phyloP scores from a whole-genome alignment of 2,888 invertebrate species.

The Leucophora obtusa region DNA sequence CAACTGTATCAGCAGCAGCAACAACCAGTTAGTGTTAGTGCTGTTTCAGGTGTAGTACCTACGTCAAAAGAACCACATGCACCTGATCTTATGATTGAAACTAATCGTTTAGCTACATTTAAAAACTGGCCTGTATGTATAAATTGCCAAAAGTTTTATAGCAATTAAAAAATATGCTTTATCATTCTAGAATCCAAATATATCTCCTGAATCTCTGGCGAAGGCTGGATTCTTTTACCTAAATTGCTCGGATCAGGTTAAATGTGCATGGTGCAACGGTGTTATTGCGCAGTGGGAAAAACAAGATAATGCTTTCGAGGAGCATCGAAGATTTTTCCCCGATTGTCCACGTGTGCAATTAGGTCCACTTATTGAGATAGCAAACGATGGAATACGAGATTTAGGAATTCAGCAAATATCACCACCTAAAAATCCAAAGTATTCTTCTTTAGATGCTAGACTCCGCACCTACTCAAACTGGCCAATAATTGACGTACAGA shows the following conservation, averaged over 20 bases:
- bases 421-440: conserved; percentile 84
- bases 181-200: conserved; percentile 75
- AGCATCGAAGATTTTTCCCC: conserved; percentile 89
- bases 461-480: conserved; percentile 86
- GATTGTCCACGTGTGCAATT: conserved; percentile 82
- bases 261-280: conserved; percentile 89
- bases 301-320: conserved; percentile 88
- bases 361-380: conserved; percentile 78
- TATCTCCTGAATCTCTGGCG: conserved; percentile 86
- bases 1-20: neutral
- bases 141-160: neutral
- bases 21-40: neutral
- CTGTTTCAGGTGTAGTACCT: neutral
- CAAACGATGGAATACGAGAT: conserved; percentile 80
- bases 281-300: conserved; percentile 88
- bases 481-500: conserved; percentile 87
- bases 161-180: neutral
- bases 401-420: conserved; percentile 80
- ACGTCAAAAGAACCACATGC: neutral
- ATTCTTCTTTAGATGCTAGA: conserved; percentile 84
- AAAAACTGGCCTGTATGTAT: conserved; percentile 84
- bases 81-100: conserved; percentile 83
- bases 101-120: conserved; percentile 84
- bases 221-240: conserved; percentile 92
- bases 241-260: conserved; percentile 85